Percentiles rank a stretch among this genome's conserved stretches.
Evolutionary conservation across 2,113 vertebrate genomes (phyloP).

Genomic region (Sebastes schlegelii): DNA sequence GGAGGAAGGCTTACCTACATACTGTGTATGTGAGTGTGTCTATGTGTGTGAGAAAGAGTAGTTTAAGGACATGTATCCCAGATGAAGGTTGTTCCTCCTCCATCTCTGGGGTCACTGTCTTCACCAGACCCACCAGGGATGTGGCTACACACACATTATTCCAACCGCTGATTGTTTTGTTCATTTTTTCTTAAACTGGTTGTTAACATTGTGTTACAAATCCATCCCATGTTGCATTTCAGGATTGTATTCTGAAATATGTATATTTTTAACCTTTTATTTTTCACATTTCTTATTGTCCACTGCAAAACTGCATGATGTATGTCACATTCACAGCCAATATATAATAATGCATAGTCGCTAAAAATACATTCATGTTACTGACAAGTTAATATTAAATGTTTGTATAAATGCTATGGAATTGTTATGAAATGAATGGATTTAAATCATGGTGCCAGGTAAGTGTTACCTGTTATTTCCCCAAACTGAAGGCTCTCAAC

Average conservation of each 20-base stretch:
- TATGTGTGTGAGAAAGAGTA: neutral
- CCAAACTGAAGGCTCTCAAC: neutral
- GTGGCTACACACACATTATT: neutral
- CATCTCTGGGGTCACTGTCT: slow-evolving; percentile 32
- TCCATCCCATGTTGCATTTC: slow-evolving; percentile 87
- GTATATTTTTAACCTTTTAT: slow-evolving; percentile 50
- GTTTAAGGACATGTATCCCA: slow-evolving; percentile 39
- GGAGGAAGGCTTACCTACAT: slow-evolving; percentile 3
- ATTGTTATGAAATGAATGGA: neutral
- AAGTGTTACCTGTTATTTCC: slow-evolving; percentile 18
- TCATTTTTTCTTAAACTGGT: slow-evolving; percentile 48
- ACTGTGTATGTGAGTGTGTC: neutral
- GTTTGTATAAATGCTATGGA: slow-evolving; percentile 21
- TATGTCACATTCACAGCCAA: slow-evolving; percentile 50
- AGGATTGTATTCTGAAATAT: slow-evolving; percentile 72
- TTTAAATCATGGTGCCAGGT: slow-evolving; percentile 35
- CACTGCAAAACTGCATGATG: slow-evolving; percentile 70
- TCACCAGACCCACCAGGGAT: slow-evolving; percentile 37
- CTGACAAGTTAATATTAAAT: neutral
- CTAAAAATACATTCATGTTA: slow-evolving; percentile 21
- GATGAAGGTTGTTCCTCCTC: slow-evolving; percentile 49
- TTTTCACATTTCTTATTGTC: slow-evolving; percentile 44
- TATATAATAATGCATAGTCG: slow-evolving; percentile 16
- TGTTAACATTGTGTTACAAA: slow-evolving; percentile 74
- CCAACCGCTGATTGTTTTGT: neutral